phyloP scores from a whole-genome alignment of 2,113 vertebrate species.

The Ameiurus melas region DNA sequence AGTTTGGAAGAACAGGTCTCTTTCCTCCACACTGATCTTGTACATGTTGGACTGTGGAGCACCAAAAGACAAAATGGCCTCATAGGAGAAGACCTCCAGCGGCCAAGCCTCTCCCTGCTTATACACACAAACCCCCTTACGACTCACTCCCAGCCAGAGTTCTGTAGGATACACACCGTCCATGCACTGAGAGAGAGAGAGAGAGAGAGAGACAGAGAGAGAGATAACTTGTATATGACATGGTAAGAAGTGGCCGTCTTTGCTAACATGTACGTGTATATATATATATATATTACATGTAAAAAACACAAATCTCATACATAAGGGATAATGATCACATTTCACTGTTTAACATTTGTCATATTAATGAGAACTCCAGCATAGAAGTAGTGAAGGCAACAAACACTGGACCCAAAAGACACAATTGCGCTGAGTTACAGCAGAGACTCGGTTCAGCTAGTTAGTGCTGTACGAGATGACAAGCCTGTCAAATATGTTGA shows the following conservation, averaged over 20 bases:
- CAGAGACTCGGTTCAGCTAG: background rate
- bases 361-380: background rate
- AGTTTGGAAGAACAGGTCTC: constrained; percentile 92
- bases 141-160: constrained; percentile 91
- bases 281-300: background rate
- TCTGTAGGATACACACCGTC: constrained; percentile 88
- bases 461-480: background rate
- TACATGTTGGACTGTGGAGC: constrained; percentile 88
- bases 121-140: constrained; percentile 90
- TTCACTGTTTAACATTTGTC: background rate
- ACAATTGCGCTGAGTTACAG: no score
- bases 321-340: background rate
- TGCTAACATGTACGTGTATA: background rate
- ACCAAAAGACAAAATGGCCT: constrained; percentile 93
- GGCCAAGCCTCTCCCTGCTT: constrained; percentile 90
- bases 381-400: background rate
- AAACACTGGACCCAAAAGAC: background rate
- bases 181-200: constrained; percentile 72
- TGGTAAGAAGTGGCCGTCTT: background rate
- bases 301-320: background rate
- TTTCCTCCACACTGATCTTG: constrained; percentile 91
- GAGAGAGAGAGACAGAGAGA: background rate
- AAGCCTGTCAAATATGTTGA: background rate
- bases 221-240: background rate
- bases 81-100: constrained; percentile 90